A percentile compares a stretch with the other conserved stretches of the same genome.
Evolutionary conservation across 2,113 vertebrate species (phyloP).

Genomic region (Orycteropus afer): DNA sequence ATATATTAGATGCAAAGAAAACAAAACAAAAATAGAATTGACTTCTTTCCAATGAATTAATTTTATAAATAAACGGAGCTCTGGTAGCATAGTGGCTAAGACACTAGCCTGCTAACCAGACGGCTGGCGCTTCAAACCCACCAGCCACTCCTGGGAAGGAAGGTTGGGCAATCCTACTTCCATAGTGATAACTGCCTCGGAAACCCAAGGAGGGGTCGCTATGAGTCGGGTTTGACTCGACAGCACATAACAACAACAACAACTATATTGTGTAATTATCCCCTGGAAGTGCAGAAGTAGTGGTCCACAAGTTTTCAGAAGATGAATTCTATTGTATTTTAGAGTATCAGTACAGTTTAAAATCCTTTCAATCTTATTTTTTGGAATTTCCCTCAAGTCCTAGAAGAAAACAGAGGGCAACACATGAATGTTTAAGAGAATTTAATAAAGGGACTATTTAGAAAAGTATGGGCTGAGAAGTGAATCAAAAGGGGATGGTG

Average conservation of each 20-base stretch:
- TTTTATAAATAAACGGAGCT: constrained; percentile 48
- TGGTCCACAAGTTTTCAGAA: constrained; percentile 22
- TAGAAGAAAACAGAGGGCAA: neutral
- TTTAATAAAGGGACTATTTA: neutral
- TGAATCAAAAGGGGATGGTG: neutral
- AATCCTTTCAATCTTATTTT: neutral
- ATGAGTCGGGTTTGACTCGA: no score
- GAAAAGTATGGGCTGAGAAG: neutral
- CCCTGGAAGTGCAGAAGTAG: constrained; percentile 7
- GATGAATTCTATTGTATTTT: constrained; percentile 39
- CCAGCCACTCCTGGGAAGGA: no score
- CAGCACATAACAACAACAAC: no score
- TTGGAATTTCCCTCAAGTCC: neutral
- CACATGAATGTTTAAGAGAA: constrained; percentile 1
- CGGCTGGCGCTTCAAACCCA: no score
- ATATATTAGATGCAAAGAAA: constrained; percentile 15
- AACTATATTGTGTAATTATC: neutral
- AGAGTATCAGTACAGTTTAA: neutral
- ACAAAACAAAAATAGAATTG: neutral
- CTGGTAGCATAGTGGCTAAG: no score
- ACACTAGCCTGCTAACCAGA: no score
- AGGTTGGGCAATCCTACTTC: no score
- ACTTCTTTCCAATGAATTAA: constrained; percentile 25
- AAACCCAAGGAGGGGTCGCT: no score
- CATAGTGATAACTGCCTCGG: no score